Conservation (phyloP, 2,888 invertebrate genomes). For the Gandaritis pyraliata region DNA sequence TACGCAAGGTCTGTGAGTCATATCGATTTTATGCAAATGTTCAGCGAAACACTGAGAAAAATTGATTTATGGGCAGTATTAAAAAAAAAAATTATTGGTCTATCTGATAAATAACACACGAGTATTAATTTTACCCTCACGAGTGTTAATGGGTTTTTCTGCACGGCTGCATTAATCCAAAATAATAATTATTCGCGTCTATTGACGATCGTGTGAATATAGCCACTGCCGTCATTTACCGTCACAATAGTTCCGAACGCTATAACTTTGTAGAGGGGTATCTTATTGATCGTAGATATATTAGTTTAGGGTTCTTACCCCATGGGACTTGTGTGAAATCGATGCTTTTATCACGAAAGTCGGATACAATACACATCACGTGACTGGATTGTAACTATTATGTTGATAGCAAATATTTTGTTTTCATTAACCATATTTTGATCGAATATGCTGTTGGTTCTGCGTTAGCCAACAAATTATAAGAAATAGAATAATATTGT, state of each 20-base stretch:
- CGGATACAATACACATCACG: slow-evolving; percentile 47
- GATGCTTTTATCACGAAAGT: slow-evolving; percentile 65
- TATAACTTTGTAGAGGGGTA: slow-evolving; percentile 55
- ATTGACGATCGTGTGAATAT: slow-evolving; percentile 53
- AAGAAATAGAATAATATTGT: not conserved
- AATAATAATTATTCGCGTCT: slow-evolving; percentile 36
- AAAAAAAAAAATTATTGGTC: not conserved
- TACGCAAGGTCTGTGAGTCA: not conserved
- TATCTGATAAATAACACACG: not conserved
- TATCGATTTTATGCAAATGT: slow-evolving; percentile 11
- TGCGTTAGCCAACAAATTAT: slow-evolving; percentile 21
- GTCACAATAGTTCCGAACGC: slow-evolving; percentile 52
- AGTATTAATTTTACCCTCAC: no score
- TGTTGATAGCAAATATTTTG: slow-evolving; percentile 46
- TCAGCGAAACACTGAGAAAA: not conserved
- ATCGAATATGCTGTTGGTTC: slow-evolving; percentile 6
- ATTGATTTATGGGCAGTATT: not conserved
- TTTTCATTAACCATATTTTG: slow-evolving; percentile 23
- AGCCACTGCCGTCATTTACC: slow-evolving; percentile 46
- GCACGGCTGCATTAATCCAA: slow-evolving; percentile 18
- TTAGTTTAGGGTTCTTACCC: slow-evolving; percentile 52
- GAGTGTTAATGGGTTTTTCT: slow-evolving; percentile 1
- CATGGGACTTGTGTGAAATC: slow-evolving; percentile 64
- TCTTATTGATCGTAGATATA: slow-evolving; percentile 53
- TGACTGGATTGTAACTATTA: slow-evolving; percentile 31